Evolutionary conservation across 2,888 invertebrate genomes (phyloP).

Genomic region (Acronicta alni): DNA sequence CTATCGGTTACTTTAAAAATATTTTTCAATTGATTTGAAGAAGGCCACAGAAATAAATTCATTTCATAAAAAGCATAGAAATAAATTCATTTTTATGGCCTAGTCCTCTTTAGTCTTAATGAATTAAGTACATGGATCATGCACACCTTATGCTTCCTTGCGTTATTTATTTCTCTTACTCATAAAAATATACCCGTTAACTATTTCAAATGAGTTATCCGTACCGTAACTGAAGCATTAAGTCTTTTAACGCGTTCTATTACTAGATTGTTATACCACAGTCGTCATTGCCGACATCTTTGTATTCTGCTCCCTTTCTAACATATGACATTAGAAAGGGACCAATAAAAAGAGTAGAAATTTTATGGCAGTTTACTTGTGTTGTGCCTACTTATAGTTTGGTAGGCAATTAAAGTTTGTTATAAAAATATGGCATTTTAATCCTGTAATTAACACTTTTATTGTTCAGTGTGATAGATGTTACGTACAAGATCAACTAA

Average conservation of each 20-base stretch:
- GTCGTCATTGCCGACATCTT: constrained; percentile 63
- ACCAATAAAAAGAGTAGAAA: constrained; percentile 55
- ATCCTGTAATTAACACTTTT: constrained; percentile 5
- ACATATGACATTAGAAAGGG: constrained; percentile 54
- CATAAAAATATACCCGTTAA: constrained; percentile 51
- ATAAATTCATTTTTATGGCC: constrained; percentile 35
- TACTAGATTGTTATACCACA: constrained; percentile 67
- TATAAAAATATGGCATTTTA: constrained; percentile 27
- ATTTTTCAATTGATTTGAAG: constrained; percentile 3
- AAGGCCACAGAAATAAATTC: constrained; percentile 24
- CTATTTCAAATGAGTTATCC: constrained; percentile 58
- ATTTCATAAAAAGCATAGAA: constrained; percentile 19
- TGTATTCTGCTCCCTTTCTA: constrained; percentile 64
- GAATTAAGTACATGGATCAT: constrained; percentile 45
- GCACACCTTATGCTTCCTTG: constrained; percentile 34
- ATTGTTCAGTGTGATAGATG: neutral
- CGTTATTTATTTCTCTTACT: constrained; percentile 33
- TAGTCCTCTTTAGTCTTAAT: constrained; percentile 31
- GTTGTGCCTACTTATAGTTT: constrained; percentile 62
- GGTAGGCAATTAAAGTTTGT: constrained; percentile 57
- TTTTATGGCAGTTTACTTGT: constrained; percentile 73
- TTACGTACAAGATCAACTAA: neutral
- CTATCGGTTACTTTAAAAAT: too few species aligned
- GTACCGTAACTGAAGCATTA: constrained; percentile 56
- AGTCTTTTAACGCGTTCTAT: constrained; percentile 66